phyloP scores from a whole-genome alignment of 2,797 vertebrate species.

The Fundulus diaphanus region DNA sequence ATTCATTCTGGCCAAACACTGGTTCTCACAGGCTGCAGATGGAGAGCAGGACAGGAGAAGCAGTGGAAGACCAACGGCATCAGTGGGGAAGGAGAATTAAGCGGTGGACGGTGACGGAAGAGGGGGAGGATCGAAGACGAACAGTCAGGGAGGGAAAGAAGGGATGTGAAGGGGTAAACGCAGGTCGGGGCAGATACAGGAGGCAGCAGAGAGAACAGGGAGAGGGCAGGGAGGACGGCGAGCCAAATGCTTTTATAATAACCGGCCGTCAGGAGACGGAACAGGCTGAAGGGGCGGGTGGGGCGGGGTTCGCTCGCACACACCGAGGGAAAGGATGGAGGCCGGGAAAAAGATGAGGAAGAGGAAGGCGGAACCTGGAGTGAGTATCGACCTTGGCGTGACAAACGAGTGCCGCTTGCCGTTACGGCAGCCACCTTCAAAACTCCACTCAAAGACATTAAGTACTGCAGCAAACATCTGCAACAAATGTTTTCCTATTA shows the following conservation, averaged over 20 bases:
- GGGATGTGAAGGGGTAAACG: conserved; percentile 3
- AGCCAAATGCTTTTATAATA: conserved; percentile 41
- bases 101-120: conserved; percentile 32
- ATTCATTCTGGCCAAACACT: conserved; percentile 71
- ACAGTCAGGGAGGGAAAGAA: background rate
- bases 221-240: conserved; percentile 8
- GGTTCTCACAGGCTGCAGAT: conserved; percentile 48
- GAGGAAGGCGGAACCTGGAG: conserved; percentile 60
- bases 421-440: conserved; percentile 72
- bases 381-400: conserved; percentile 73
- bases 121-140: conserved; percentile 15
- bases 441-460: conserved; percentile 64
- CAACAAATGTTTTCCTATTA: conserved; percentile 34
- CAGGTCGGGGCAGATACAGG: conserved; percentile 8
- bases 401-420: conserved; percentile 71
- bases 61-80: conserved; percentile 16
- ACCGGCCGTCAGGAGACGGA: conserved; percentile 33
- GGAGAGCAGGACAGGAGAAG: conserved; percentile 30
- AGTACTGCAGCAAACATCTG: conserved; percentile 29
- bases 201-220: background rate
- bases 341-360: conserved; percentile 48
- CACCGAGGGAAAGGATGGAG: conserved; percentile 32
- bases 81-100: conserved; percentile 29
- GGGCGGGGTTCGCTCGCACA: conserved; percentile 45
- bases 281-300: conserved; percentile 35